Base-by-base conservation (phyloP, 2,888 invertebrate genomes). In the Cetonia aurata region DNA sequence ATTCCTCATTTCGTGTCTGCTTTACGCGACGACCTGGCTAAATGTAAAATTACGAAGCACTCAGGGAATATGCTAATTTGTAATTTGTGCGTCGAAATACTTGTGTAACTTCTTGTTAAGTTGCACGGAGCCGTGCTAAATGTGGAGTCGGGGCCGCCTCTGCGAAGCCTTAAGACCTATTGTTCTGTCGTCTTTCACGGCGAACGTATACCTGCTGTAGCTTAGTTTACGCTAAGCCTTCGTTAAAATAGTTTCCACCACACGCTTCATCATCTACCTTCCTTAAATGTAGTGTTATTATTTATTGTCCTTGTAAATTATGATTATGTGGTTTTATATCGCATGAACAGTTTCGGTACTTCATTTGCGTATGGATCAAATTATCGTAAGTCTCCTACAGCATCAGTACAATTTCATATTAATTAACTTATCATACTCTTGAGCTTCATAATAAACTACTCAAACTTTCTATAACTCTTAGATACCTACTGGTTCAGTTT, bases 71-170 rank as follows among this genome's bases (percentile, higher is more conserved):
- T 73, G 71, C 69, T 71, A 71, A 73, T 73, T 71, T 73, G 57
- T 70, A 73, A 73, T 73, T 73, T 71, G 71, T 71, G 71, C 71
- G 70, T 73, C 59, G 55, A 70, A 71, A 73, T 73, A 71, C 71
- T 73, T 71, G 69, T 52, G 50, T 56, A 70, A 70, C 68, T 72
- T 68, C 60, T 55, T 67, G 70, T 72, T 70, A 71, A 71, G 71
- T 73, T 70, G 71, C 70, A 67, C 56, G 62, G 50, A 65, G 50
- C 41, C 50, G 50, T 17, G 33, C 42, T 37, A 37, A 46, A 46
- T 50, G 50, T 15, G 50, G 50, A 46, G 37, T 37, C 12, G 62
- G 25, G 52, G 46, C 17, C 46, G 62, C 9, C 52, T 65, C 17
- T 9, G 62, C 33, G 50, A 65, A 65, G 50, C 50, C 62, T 31